Conservation (phyloP, 2,888 invertebrate species). For the Cephus pulcher region DNA sequence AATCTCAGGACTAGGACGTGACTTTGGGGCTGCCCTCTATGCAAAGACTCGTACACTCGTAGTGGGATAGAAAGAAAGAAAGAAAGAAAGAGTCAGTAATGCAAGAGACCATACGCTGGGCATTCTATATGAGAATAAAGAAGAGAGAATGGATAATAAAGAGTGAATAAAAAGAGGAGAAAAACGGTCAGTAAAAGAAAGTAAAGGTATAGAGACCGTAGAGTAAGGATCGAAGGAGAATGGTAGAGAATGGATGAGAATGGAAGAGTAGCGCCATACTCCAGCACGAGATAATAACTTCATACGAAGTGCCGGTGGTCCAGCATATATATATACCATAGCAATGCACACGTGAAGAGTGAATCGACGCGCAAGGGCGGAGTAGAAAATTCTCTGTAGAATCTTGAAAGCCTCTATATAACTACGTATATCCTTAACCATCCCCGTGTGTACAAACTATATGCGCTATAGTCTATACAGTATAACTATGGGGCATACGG, state of each 20-base stretch:
- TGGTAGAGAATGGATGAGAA: not conserved
- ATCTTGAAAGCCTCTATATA: not conserved
- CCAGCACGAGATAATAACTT: constrained; percentile 40
- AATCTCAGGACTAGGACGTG: constrained; percentile 35
- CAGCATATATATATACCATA: constrained; percentile 15
- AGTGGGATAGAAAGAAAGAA: not conserved
- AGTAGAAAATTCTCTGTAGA: constrained; percentile 17
- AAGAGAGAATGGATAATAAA: no score
- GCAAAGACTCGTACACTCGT: constrained; percentile 23
- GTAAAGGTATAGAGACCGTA: constrained; percentile 16
- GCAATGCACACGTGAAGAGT: constrained; percentile 11
- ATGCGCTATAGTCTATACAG: not conserved
- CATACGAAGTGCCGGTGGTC: constrained; percentile 43
- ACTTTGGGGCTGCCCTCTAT: constrained; percentile 32
- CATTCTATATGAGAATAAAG: no score
- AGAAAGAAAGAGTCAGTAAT: no score
- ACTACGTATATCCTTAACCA: not conserved
- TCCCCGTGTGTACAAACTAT: not conserved
- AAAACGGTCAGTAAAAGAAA: constrained; percentile 29
- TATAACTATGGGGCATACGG: constrained; percentile 31
- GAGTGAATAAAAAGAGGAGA: constrained; percentile 12
- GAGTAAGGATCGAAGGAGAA: constrained; percentile 3
- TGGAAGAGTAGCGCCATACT: not conserved
- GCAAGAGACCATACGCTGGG: no score
- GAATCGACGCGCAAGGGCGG: constrained; percentile 26